Base-by-base conservation (phyloP, 2,888 invertebrate species). In the Thelaira solivaga region DNA sequence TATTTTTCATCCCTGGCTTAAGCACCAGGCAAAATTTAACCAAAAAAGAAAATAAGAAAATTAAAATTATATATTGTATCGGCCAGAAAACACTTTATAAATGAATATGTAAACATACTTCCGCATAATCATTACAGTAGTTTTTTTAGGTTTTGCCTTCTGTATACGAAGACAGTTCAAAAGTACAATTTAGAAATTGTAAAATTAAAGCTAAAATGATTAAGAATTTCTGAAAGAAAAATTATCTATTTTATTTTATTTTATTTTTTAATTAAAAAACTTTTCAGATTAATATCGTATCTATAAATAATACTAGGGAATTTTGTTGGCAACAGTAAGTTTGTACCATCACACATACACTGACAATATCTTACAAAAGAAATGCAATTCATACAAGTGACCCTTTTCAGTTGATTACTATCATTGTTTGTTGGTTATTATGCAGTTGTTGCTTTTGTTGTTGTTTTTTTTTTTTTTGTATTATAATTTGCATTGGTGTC, bases 61-160 rank as follows among this genome's bases (percentile, higher is more conserved):
- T 51, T 39, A 22, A 41, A 43, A 51, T 53, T 41, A 49, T 65
- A 53, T 55, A 45, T 55, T 71, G 24, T 62, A 72, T 72, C 20
- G 62, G 34, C 11, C 34, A 62, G 36, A 43, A 68, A 45, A 11
- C 62, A 69, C 47, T 64, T 39, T 41, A 64, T 75, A 57, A 69
- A 69, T 49, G 57, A 69, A 64, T n/a, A n/a, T n/a, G n/a, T 69
- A 69, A 65, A 75, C 55, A 69, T 69, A 62, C 49, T 69, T 75
- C 68, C 62, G 68, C 62, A 68, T 75, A 62, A 62, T 75, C 68
- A 75, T 69, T 26, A 41, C 29, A 59, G 4, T 31, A 31, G 31
- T 7, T 8, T 6, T 31, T 8, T 4, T 10, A 8, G 31, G 31
- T 49, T 57, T 39, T 55, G 39, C 39, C 47, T 47, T 49, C 22